phyloP scores from a whole-genome alignment of 2,113 vertebrate species.

The human region DNA sequence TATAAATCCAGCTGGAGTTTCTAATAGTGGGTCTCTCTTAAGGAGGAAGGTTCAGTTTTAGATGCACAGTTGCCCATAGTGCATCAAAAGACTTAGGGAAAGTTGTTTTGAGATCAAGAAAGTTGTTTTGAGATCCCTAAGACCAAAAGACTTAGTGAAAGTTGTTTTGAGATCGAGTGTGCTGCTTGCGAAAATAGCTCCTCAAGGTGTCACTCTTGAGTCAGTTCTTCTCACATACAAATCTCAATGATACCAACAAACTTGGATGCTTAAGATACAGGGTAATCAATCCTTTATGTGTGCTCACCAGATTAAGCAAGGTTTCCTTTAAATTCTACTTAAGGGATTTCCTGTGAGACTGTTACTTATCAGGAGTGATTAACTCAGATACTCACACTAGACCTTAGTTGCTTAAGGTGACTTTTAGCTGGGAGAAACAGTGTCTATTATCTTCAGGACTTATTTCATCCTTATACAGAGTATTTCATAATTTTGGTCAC shows the following conservation, averaged over 20 bases:
- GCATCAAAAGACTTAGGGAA: background rate
- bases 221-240: background rate
- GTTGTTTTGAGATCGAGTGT: background rate
- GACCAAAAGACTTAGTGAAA: background rate
- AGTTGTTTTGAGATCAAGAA: background rate
- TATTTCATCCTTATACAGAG: background rate
- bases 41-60: background rate
- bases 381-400: background rate
- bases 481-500: background rate
- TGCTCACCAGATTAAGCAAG: background rate
- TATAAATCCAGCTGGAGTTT: background rate
- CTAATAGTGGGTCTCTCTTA: background rate
- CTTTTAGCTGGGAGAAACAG: background rate
- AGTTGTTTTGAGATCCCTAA: background rate
- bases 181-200: background rate
- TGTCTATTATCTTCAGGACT: background rate
- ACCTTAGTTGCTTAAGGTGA: background rate
- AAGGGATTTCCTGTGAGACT: background rate
- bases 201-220: background rate
- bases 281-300: background rate
- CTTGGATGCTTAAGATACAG: background rate
- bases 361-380: background rate
- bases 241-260: background rate
- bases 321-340: background rate
- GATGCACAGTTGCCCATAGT: background rate